phyloP scores from a whole-genome alignment of 2,888 invertebrate species.

The Pachycephus smyrnensis region DNA sequence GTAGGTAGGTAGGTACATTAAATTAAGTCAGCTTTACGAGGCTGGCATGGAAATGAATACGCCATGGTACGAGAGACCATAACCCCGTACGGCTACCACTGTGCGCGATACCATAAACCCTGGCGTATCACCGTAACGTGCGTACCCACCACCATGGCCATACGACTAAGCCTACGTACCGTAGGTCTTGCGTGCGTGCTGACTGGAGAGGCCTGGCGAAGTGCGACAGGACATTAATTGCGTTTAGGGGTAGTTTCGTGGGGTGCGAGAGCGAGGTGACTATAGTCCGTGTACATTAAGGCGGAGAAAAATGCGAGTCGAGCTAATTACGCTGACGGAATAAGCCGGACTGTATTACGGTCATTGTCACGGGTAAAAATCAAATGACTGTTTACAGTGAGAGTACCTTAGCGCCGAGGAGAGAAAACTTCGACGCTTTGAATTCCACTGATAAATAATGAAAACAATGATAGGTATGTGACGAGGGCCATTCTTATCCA shows the following conservation, averaged over 20 bases:
- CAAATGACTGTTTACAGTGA: neutral
- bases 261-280: neutral
- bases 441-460: conserved; percentile 49
- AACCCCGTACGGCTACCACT: conserved; percentile 38
- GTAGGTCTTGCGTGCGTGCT: neutral
- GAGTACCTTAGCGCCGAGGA: neutral
- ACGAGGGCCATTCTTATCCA: conserved; percentile 60
- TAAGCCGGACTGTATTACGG: neutral
- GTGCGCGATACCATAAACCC: conserved; percentile 53
- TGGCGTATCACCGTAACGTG: conserved; percentile 49
- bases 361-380: neutral
- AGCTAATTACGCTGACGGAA: neutral
- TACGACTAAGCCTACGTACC: neutral
- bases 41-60: conserved; percentile 58
- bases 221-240: conserved; percentile 29
- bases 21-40: conserved; percentile 62
- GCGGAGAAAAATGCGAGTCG: neutral
- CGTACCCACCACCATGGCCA: conserved; percentile 25
- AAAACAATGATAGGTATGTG: conserved; percentile 65
- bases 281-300: neutral
- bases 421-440: neutral
- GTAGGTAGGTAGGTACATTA: conserved; percentile 45
- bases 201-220: neutral
- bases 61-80: conserved; percentile 30
- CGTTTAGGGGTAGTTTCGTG: conserved; percentile 21